Evolutionary conservation across 2,888 invertebrate genomes (phyloP).

Genomic region (Lithophane ornitopus): DNA sequence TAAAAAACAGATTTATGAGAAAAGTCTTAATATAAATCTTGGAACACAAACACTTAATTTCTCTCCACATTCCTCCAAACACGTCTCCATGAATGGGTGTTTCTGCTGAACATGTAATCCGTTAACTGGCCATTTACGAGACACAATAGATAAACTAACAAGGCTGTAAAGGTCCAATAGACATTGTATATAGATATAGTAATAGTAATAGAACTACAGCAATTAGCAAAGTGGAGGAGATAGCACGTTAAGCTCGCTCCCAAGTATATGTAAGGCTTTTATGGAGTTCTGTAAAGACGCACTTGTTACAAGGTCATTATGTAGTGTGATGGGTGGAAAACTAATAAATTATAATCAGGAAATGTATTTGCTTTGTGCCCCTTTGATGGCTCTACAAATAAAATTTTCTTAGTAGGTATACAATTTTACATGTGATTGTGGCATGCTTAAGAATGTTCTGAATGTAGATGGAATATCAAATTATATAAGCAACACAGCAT

Average conservation of each 20-base stretch:
- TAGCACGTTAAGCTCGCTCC: conserved; percentile 42
- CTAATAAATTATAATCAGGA: conserved; percentile 34
- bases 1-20: conserved; percentile 32
- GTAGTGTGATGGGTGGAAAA: conserved; percentile 14
- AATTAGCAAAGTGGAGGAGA: conserved; percentile 62
- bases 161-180: conserved; percentile 55
- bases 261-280: conserved; percentile 42
- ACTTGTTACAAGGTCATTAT: conserved; percentile 30
- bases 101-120: conserved; percentile 58
- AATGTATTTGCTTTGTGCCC: background rate
- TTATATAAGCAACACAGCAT: background rate
- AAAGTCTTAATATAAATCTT: conserved; percentile 22
- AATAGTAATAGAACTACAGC: conserved; percentile 60
- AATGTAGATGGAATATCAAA: background rate
- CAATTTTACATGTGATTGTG: background rate
- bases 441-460: background rate
- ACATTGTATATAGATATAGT: conserved; percentile 45
- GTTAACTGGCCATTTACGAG: conserved; percentile 65
- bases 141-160: conserved; percentile 63
- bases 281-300: conserved; percentile 46
- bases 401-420: background rate
- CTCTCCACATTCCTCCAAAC: background rate
- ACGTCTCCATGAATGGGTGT: conserved; percentile 39
- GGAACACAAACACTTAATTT: conserved; percentile 13
- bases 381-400: background rate